Percentiles rank a stretch among this genome's conserved stretches.
These are phyloP conservation scores for Trachelipus rathkii DNA, from an alignment of 1,140 invertebrate genomes.

Conservation along the genomic window DNA sequence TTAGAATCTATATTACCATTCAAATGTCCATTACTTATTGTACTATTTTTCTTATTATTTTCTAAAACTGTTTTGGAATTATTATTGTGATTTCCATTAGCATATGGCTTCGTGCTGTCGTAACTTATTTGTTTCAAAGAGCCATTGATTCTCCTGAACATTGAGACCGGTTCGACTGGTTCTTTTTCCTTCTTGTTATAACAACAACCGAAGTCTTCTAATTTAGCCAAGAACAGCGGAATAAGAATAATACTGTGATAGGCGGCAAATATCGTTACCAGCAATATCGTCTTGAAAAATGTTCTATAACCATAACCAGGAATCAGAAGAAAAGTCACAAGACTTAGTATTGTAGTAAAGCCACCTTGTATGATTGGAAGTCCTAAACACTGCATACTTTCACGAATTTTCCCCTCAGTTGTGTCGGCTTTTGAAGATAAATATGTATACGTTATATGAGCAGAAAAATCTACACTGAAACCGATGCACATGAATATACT, in stretches of 20 bases:
- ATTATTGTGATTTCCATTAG: no score
- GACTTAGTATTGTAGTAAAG: slow-evolving; percentile 84
- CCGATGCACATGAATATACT: slow-evolving; percentile 98
- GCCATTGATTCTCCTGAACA: no score
- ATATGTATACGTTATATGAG: slow-evolving; percentile 94
- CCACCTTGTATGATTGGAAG: slow-evolving; percentile 92
- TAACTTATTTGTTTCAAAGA: no score
- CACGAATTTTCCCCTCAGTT: slow-evolving; percentile 74
- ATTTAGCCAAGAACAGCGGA: not conserved
- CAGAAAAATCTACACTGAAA: slow-evolving; percentile 95
- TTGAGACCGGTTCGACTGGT: no score
- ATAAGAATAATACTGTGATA: slow-evolving; percentile 6
- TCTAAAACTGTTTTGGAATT: no score
- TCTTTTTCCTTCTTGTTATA: no score
- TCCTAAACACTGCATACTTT: slow-evolving; percentile 82
- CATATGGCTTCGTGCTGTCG: no score
- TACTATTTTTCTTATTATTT: no score
- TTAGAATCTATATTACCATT: no score
- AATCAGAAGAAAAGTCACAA: slow-evolving; percentile 63
- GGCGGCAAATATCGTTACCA: not conserved
- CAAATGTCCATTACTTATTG: no score
- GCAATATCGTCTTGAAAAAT: not conserved
- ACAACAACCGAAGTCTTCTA: slow-evolving; percentile 46
- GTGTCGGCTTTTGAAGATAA: slow-evolving; percentile 74
- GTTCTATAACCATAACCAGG: not conserved